These are phyloP conservation scores for Drosophila guanche DNA, from an alignment of 1,140 invertebrate species.

Conservation along the genomic window DNA sequence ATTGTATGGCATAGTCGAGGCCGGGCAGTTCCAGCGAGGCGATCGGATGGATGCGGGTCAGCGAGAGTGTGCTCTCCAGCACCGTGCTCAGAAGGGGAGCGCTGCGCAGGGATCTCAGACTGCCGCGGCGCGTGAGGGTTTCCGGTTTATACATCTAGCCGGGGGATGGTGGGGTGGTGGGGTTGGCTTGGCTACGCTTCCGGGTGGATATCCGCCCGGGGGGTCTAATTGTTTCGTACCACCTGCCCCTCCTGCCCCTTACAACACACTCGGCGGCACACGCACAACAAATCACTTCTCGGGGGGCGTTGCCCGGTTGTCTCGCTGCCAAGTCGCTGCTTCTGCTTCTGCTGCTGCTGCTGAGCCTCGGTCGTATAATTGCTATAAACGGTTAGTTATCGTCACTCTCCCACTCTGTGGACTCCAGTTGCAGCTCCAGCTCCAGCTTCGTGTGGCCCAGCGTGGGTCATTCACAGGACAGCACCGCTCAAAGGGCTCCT, in stretches of 20 bases:
- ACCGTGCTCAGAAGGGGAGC: constrained; percentile 81
- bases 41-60: constrained; percentile 83
- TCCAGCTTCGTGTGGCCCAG: too few species aligned
- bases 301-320: too few species aligned
- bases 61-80: constrained; percentile 78
- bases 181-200: neutral
- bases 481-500: neutral
- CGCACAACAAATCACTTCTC: too few species aligned
- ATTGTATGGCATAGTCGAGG: constrained; percentile 79
- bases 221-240: too few species aligned
- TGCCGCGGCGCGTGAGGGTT: constrained; percentile 79
- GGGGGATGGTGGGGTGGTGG: neutral
- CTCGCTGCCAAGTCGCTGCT: too few species aligned
- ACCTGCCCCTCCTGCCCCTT: too few species aligned
- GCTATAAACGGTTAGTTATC: too few species aligned
- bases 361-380: too few species aligned
- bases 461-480: neutral
- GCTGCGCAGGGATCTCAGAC: constrained; percentile 83
- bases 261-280: too few species aligned
- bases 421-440: too few species aligned
- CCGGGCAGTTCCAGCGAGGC: constrained; percentile 81
- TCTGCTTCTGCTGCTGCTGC: too few species aligned
- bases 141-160: constrained; percentile 82
- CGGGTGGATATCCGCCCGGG: neutral
- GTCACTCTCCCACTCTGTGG: too few species aligned